Conservation (phyloP, 2,888 invertebrate species). For the Drosophila setosimentum region DNA sequence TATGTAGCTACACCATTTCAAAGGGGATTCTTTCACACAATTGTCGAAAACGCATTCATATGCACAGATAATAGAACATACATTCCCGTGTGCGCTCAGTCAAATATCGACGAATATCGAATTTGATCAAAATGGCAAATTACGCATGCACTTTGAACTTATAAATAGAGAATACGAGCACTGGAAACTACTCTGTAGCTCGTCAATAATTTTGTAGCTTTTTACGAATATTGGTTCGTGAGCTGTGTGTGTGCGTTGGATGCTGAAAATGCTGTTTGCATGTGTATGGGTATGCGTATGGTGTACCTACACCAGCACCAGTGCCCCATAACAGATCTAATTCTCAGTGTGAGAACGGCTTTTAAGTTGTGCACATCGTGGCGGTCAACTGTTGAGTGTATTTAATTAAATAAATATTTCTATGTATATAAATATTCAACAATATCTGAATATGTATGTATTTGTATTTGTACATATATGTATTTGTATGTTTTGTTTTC, state of each 20-base stretch:
- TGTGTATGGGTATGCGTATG: constrained; percentile 9
- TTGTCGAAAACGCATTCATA: background rate
- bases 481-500: background rate
- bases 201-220: constrained; percentile 36
- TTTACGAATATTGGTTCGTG: constrained; percentile 49
- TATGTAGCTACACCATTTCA: background rate
- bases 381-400: constrained; percentile 16
- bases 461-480: background rate
- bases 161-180: constrained; percentile 28
- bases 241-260: constrained; percentile 25
- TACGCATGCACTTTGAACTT: constrained; percentile 71
- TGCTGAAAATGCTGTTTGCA: constrained; percentile 4
- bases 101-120: constrained; percentile 61
- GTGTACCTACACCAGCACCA: constrained; percentile 20
- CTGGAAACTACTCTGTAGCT: constrained; percentile 15
- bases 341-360: constrained; percentile 69
- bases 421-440: background rate
- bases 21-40: background rate
- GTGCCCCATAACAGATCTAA: constrained; percentile 57
- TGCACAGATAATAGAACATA: constrained; percentile 15
- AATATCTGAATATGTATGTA: constrained; percentile 1
- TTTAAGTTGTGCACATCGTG: constrained; percentile 65
- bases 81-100: constrained; percentile 13
- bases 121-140: constrained; percentile 54
- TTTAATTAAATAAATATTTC: background rate